Base-by-base conservation (phyloP, 1,140 invertebrate genomes). In the Ditylenchus dipsaci region DNA sequence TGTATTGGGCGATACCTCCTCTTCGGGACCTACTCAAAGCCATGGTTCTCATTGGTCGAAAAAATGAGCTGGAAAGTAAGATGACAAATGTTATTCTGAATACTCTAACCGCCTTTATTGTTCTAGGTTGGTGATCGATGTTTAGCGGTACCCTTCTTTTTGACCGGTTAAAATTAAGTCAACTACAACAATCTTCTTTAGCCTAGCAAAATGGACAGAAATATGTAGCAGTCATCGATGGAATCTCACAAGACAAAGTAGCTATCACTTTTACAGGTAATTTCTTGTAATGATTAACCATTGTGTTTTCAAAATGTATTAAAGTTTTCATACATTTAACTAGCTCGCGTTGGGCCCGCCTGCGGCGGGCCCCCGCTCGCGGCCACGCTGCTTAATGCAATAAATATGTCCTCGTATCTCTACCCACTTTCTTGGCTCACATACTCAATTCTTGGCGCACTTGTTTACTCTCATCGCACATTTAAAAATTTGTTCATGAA, bases 221-320 rank as follows among this genome's bases (percentile, higher is more conserved):
- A 21, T 72, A 76, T 30, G 42, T 70, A 26, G 75, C 75, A 21
- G 72, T 76, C 29, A 76, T 76, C 74, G 74, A 76, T 65, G 74
- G 74, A 47, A 76, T 76, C 29, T 76, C 74, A 9, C 74, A 76
- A 33, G 75, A 76, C 19, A 77, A 78, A 71, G 74, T 76, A 19
- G 74, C 74, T 5, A 71, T 76, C 21, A 77, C 74, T 5, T 76
- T 76, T 60, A 45, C 73, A 27, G 63, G 74, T 76, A 60, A 56
- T 45, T 62, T 47, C 26, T 13, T 56, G 3, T 56, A n/a, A 47
- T 47, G n/a, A n/a, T n/a, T n/a, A n/a, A n/a, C n/a, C n/a, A n/a
- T n/a, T n/a, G n/a, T n/a, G n/a, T n/a, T n/a, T n/a, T n/a, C n/a
- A n/a, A n/a, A n/a, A n/a, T n/a, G n/a, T n/a, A n/a, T n/a, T n/a